These are phyloP conservation scores for Uloborus diversus DNA, from an alignment of 1,140 invertebrate genomes.

Conservation along the genomic window DNA sequence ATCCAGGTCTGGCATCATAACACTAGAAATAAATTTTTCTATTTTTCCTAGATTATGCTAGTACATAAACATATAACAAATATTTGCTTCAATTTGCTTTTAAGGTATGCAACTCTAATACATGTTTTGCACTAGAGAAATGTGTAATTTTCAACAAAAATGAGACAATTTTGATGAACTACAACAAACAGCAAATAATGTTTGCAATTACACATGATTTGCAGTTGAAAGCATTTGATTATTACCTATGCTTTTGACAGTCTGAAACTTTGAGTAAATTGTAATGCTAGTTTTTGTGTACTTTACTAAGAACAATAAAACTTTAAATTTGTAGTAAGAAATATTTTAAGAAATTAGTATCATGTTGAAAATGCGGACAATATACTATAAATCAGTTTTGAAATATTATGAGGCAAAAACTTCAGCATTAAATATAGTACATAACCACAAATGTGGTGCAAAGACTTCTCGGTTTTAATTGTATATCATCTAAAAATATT, in stretches of 20 bases:
- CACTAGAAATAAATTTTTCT: too few species aligned
- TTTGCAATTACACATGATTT: not conserved
- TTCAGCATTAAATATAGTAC: too few species aligned
- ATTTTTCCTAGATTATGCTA: too few species aligned
- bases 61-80: not conserved
- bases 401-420: not conserved
- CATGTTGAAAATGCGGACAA: not conserved
- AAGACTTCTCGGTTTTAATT: too few species aligned
- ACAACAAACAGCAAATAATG: conserved; percentile 15
- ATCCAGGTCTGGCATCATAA: too few species aligned
- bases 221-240: conserved; percentile 48
- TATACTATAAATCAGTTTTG: not conserved
- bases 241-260: not conserved
- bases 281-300: too few species aligned
- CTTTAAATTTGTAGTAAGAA: too few species aligned
- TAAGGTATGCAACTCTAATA: not conserved
- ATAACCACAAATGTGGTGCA: too few species aligned
- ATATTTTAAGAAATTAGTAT: not conserved
- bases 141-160: not conserved
- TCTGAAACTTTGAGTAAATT: not conserved
- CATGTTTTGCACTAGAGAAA: not conserved
- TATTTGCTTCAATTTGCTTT: not conserved
- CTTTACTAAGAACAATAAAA: too few species aligned
- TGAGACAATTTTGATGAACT: not conserved
- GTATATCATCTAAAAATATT: too few species aligned